phyloP scores from a whole-genome alignment of 2,797 vertebrate genomes.

The Hydrophis major region DNA sequence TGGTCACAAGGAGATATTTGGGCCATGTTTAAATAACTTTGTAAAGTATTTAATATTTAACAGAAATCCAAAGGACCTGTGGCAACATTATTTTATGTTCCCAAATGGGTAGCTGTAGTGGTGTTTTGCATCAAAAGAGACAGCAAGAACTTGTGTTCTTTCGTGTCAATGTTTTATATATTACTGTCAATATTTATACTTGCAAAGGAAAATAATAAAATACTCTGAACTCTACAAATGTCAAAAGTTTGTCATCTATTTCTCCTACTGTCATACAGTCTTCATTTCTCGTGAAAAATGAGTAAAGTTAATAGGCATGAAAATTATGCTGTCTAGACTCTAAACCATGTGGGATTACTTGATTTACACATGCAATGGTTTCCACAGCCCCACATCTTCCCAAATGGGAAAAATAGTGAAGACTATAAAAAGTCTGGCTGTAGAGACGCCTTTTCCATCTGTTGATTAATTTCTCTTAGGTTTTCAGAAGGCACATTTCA shows the following conservation, averaged over 20 bases:
- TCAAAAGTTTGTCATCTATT: slow-evolving; percentile 52
- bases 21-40: slow-evolving; percentile 21
- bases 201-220: slow-evolving; percentile 33
- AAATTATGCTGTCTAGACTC: slow-evolving; percentile 42
- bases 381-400: neutral
- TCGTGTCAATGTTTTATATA: neutral
- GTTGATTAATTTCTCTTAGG: slow-evolving; percentile 30
- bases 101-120: neutral
- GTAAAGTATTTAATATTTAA: slow-evolving; percentile 35
- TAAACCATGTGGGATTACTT: slow-evolving; percentile 49
- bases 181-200: slow-evolving; percentile 45
- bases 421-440: slow-evolving; percentile 31
- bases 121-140: neutral
- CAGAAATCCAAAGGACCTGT: slow-evolving; percentile 20
- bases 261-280: slow-evolving; percentile 30
- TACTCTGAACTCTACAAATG: slow-evolving; percentile 30
- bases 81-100: neutral
- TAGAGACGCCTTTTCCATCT: slow-evolving; percentile 43
- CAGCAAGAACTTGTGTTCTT: neutral
- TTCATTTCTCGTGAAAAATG: slow-evolving; percentile 48
- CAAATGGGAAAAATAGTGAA: neutral
- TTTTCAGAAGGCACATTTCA: slow-evolving; percentile 6
- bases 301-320: slow-evolving; percentile 37
- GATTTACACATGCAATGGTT: slow-evolving; percentile 10
- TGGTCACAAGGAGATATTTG: neutral